Percentiles rank a stretch among this genome's conserved stretches.
phyloP scores from a whole-genome alignment of 2,888 invertebrate species.

The Hetaerina titia region DNA sequence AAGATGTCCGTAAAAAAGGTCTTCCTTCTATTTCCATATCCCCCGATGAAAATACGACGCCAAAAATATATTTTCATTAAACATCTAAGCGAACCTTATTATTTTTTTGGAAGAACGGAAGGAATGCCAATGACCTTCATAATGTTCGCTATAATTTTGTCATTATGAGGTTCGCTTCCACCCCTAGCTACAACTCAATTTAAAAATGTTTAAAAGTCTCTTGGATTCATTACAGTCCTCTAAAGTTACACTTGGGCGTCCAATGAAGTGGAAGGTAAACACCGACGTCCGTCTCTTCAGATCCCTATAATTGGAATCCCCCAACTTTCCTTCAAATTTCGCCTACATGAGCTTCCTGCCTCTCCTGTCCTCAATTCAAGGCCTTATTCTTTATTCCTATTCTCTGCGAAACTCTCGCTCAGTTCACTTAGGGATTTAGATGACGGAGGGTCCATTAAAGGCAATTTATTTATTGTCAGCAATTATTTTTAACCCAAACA shows the following conservation, averaged over 20 bases:
- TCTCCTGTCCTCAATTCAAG: neutral
- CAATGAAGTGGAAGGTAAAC: slow-evolving; percentile 11
- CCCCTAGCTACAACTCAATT: neutral
- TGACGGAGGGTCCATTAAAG: too few species aligned
- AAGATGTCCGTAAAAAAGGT: too few species aligned
- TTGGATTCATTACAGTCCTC: neutral
- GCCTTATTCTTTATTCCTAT: neutral
- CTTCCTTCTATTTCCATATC: too few species aligned
- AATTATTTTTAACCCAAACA: too few species aligned
- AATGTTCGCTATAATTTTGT: neutral
- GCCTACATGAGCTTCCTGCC: neutral
- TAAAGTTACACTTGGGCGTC: neutral
- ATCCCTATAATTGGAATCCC: slow-evolving; percentile 13
- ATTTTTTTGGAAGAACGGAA: too few species aligned
- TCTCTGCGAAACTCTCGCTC: neutral
- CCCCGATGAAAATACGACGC: too few species aligned
- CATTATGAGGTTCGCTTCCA: neutral
- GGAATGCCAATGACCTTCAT: neutral
- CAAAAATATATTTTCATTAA: too few species aligned
- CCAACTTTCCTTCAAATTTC: neutral
- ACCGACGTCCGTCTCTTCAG: neutral
- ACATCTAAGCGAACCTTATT: too few species aligned
- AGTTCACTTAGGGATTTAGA: neutral
- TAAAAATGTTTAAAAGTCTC: neutral
- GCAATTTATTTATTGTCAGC: too few species aligned